phyloP scores from a whole-genome alignment of 1,140 invertebrate genomes.

The Wasmannia auropunctata region DNA sequence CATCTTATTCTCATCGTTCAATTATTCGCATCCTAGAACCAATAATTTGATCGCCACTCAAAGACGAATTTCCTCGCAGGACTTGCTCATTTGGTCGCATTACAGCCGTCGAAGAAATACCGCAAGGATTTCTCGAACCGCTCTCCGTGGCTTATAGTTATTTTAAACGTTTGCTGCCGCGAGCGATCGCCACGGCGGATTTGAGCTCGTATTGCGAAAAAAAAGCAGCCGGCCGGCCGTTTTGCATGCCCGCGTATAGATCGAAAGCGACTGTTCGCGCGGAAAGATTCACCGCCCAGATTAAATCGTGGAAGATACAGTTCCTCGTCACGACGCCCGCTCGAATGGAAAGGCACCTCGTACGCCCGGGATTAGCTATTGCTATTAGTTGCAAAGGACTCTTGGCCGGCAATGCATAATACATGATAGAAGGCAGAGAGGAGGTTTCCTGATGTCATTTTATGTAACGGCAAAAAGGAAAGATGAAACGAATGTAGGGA shows the following conservation, averaged over 20 bases:
- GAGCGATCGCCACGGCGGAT: slow-evolving; percentile 29
- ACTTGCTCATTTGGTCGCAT: not conserved
- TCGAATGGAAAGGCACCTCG: slow-evolving; percentile 64
- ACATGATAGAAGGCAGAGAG: slow-evolving; percentile 43
- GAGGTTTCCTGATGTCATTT: slow-evolving; percentile 41
- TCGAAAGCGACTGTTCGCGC: slow-evolving; percentile 70
- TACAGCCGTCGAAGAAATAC: not conserved
- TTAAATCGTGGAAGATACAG: slow-evolving; percentile 71
- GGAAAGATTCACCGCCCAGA: slow-evolving; percentile 68
- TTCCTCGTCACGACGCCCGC: slow-evolving; percentile 68
- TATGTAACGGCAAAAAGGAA: slow-evolving; percentile 35
- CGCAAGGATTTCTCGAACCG: slow-evolving; percentile 28
- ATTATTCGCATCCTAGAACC: not conserved
- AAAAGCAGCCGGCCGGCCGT: slow-evolving; percentile 29
- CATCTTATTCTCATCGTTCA: not conserved
- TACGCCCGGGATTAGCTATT: slow-evolving; percentile 60
- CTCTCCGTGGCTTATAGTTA: slow-evolving; percentile 48
- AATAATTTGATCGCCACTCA: not conserved
- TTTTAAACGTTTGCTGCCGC: slow-evolving; percentile 59
- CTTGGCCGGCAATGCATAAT: slow-evolving; percentile 54
- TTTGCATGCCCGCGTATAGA: slow-evolving; percentile 69
- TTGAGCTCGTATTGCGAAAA: slow-evolving; percentile 35
- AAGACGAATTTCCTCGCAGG: slow-evolving; percentile 1
- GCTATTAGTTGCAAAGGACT: slow-evolving; percentile 62
- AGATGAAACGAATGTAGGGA: slow-evolving; percentile 4